Base-by-base conservation (phyloP, 2,113 vertebrate species). In the Entomyzon cyanotis region DNA sequence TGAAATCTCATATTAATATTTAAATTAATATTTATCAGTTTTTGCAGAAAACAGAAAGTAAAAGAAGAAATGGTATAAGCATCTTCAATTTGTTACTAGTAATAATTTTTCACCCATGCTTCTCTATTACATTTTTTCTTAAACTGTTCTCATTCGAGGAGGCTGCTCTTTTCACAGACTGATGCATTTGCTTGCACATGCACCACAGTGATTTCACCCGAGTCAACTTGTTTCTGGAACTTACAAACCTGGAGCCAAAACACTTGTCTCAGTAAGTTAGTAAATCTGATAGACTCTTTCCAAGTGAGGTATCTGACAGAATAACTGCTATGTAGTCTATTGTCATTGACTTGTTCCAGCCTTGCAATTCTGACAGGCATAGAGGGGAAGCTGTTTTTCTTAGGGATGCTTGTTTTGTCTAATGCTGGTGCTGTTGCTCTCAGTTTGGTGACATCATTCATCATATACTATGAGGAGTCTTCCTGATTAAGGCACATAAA, bases 381-480 rank as follows among this genome's bases (percentile, higher is more conserved):
- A 4, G 44, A 2, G 1, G 49, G 39, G 76, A 89, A 87, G 25
- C 19, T 37, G 12, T 15, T 87, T 91, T 71, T 42, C 42, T n/a
- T 44, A 23, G 39, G 42, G 42, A 39, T 27, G 13, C 25, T 44
- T 37, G 28, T 73, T 80, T 39, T 10, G 2, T 46, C 44, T 68
- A 53, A n/a, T 9, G 20, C 33, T 46, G 41, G 44, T 0, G 0
- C 55, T 0, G 0, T 59, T 89, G 74, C 47, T 41, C 47, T 23
- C 9, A 5, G 55, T 81, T 84, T 87, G 21, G 49, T 77, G 77
- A 52, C 59, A 44, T 90, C n/a, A 31, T 86, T 93, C 63, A 21
- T 24, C 46, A 28, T 5, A 16, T 35, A 14, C 22, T 74, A 56
- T 25, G n/a, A 39, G 52, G 24, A 76, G 17, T 59, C 46, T 60